Evolutionary conservation across 2,113 vertebrate genomes (phyloP), one percentile per base, ranked within the genome.

Genomic region (Rana temporaria): DNA sequence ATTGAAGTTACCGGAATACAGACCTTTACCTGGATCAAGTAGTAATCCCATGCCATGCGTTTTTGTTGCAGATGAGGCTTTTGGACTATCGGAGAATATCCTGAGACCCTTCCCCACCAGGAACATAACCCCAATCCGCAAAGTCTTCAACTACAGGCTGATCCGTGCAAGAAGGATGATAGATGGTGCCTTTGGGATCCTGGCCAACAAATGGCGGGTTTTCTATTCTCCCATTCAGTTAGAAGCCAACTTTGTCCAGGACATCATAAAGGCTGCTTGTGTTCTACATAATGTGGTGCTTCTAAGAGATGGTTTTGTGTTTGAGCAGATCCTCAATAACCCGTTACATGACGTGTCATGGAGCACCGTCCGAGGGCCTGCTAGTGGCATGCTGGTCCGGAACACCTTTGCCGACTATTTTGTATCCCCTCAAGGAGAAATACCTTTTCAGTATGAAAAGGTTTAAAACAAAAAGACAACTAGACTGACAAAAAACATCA

Each of bases 21-120:
- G n/a, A 4, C 22, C 64, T 6, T 30, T 79, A 18, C 64, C 64
- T 0, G 48, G 63, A 12, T 38, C 64, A 5, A 55, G 14, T 52
- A 19, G 64, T 14, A 48, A 64, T 0, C 56, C 52, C 8, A 42
- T 79, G 42, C 77, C 64, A 0, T 57, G 6, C 12, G 53, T 79
- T 16, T 56, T 68, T 52, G 63, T 79, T 15, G 77, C 77, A 0
- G 77, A 79, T 5, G 64, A 79, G 30, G 77, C 64, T 4, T 79
- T 79, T 68, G 77, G 63, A 1, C 48, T 79, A 14, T 38, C 63
- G 1, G 26, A 66, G 18, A 79, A 68, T 26, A 67, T 79, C 16
- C 22, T 79, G n/a, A 79, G 77, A 18, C 77, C 77, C 19, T 79
- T 57, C 65, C 77, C 77, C 24, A 68, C n/a, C 30, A 53, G 77